A percentile compares a stretch with the other conserved stretches of the same genome.
Evolutionary conservation across 2,797 vertebrate genomes (phyloP).

Genomic region (Steatocranus sp.): DNA sequence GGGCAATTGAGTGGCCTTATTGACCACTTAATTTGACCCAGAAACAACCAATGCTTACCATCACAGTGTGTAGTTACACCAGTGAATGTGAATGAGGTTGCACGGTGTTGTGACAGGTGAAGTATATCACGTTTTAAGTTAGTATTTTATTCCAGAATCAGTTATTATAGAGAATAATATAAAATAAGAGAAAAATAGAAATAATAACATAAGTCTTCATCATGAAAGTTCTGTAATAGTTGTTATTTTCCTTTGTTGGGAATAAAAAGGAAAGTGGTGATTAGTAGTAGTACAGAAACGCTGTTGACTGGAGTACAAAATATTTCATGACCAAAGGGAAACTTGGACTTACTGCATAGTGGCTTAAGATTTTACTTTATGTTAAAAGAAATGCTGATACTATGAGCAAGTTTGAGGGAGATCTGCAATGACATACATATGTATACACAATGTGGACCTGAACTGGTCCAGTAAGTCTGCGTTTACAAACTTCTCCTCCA

Average conservation of each 20-base stretch:
- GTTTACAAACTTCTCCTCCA: background rate
- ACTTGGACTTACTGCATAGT: background rate
- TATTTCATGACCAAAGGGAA: background rate
- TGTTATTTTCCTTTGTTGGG: background rate
- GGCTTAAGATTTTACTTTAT: background rate
- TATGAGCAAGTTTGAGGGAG: background rate
- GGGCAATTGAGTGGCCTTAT: conserved; percentile 64
- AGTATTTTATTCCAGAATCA: background rate
- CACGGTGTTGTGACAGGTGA: background rate
- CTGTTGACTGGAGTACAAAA: background rate
- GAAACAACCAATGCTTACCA: conserved; percentile 27
- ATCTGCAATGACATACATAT: background rate
- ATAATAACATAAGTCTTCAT: background rate
- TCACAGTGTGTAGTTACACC: background rate
- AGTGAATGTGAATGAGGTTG: background rate
- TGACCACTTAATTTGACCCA: conserved; percentile 63
- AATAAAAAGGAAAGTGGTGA: background rate
- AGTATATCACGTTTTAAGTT: background rate
- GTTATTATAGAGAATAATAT: background rate
- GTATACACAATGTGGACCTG: background rate
- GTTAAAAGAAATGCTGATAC: background rate
- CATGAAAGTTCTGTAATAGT: background rate
- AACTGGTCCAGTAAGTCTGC: background rate
- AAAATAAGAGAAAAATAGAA: background rate
- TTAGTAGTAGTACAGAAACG: background rate